Conservation (phyloP, 2,888 invertebrate genomes). For the Agrochola macilenta region DNA sequence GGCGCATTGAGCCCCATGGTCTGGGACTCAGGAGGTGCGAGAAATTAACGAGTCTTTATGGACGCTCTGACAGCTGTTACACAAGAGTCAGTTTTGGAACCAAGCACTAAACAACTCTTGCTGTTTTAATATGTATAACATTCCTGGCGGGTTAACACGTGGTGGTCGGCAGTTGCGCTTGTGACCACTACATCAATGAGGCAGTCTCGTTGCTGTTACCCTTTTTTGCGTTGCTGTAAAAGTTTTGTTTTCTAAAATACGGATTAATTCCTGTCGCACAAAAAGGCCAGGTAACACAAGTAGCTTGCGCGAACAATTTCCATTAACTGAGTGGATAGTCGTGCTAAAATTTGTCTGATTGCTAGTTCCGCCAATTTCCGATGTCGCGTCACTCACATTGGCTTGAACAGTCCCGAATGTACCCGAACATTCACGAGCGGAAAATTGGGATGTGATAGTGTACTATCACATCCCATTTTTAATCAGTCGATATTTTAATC, state of each 20-base stretch:
- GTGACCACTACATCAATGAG: not conserved
- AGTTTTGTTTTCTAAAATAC: not conserved
- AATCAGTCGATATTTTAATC: no score
- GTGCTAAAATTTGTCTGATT: slow-evolving; percentile 6
- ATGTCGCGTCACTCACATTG: not conserved
- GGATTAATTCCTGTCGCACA: not conserved
- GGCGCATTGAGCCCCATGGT: not conserved
- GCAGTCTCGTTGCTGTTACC: not conserved
- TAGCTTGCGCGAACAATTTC: not conserved
- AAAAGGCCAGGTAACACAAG: not conserved
- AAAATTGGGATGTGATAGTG: not conserved
- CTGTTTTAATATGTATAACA: not conserved
- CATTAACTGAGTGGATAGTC: not conserved
- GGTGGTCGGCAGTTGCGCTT: not conserved
- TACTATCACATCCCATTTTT: no score
- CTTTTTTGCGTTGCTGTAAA: not conserved
- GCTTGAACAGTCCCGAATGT: not conserved
- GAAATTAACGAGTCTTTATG: not conserved
- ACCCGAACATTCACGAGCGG: not conserved
- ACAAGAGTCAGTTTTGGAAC: not conserved
- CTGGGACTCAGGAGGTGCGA: not conserved
- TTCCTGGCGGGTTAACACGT: not conserved
- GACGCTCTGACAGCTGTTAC: not conserved
- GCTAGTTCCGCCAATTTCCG: slow-evolving; percentile 14
- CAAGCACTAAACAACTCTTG: not conserved